phyloP scores from a whole-genome alignment of 2,113 vertebrate species.

The Ahaetulla prasina region DNA sequence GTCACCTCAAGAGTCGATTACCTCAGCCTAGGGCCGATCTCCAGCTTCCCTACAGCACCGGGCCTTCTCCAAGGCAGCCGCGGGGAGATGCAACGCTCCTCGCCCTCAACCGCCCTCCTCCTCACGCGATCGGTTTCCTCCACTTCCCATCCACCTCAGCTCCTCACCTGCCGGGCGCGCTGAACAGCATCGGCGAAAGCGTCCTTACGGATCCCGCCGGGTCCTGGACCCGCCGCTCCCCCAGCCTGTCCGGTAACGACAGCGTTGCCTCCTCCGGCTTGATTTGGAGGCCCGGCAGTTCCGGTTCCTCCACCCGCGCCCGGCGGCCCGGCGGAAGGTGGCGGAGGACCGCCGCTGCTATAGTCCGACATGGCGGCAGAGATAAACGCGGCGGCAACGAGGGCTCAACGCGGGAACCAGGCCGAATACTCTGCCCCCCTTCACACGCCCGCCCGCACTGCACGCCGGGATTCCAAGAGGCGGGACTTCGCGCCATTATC shows the following conservation, averaged over 20 bases:
- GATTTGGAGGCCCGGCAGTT: constrained; percentile 66
- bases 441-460: constrained; percentile 55
- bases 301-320: constrained; percentile 50
- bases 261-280: constrained; percentile 11
- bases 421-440: constrained; percentile 48
- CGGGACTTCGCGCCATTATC: neutral
- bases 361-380: constrained; percentile 59
- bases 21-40: neutral
- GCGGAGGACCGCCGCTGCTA: constrained; percentile 49
- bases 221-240: constrained; percentile 50
- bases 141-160: neutral
- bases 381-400: constrained; percentile 48
- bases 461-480: constrained; percentile 62
- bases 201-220: constrained; percentile 79
- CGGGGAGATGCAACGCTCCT: neutral
- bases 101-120: neutral
- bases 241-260: constrained; percentile 63
- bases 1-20: neutral
- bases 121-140: neutral
- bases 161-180: constrained; percentile 84
- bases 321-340: constrained; percentile 28
- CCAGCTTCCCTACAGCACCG: neutral
- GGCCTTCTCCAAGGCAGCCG: neutral
- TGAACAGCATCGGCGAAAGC: constrained; percentile 89
- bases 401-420: constrained; percentile 70